These are phyloP conservation scores for Sebastes iracundus DNA, from an alignment of 2,797 vertebrate genomes.

Conservation along the genomic window DNA sequence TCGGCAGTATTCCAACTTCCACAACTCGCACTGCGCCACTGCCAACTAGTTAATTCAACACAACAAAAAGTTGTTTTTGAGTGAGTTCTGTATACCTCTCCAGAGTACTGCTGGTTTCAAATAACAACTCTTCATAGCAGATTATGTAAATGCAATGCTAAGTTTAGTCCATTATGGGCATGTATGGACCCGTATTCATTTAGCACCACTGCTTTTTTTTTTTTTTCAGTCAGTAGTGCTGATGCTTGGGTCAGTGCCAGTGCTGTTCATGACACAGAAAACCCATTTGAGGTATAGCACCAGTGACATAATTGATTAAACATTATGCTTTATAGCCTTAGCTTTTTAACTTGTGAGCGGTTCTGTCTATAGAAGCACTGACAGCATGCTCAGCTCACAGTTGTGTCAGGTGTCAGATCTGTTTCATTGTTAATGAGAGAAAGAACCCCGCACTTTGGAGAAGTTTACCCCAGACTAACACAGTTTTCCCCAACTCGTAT, in stretches of 20 bases:
- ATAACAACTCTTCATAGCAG: not conserved
- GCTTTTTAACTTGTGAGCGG: conserved; percentile 17
- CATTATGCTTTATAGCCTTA: conserved; percentile 7
- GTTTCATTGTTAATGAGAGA: conserved; percentile 53
- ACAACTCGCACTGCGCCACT: not conserved
- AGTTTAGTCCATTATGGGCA: not conserved
- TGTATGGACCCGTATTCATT: conserved; percentile 11
- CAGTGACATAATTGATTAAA: conserved; percentile 28
- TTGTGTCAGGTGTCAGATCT: conserved; percentile 14
- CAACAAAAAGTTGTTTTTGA: conserved; percentile 2
- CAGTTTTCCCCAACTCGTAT: not conserved
- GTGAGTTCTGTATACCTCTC: not conserved
- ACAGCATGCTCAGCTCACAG: not conserved
- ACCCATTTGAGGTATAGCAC: conserved; percentile 25
- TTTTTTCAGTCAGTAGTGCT: not conserved
- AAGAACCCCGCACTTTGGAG: conserved; percentile 1
- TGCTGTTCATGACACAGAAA: conserved; percentile 31
- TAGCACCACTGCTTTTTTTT: not conserved
- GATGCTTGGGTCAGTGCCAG: not conserved
- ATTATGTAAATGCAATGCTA: not conserved
- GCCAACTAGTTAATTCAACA: not conserved
- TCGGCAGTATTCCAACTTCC: not conserved
- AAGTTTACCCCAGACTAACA: not conserved
- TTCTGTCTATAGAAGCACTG: not conserved
- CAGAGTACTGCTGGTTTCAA: not conserved